Percentiles rank a stretch among this genome's conserved stretches.
Evolutionary conservation across 2,797 vertebrate species (phyloP).

Genomic region (Siniperca undulata): DNA sequence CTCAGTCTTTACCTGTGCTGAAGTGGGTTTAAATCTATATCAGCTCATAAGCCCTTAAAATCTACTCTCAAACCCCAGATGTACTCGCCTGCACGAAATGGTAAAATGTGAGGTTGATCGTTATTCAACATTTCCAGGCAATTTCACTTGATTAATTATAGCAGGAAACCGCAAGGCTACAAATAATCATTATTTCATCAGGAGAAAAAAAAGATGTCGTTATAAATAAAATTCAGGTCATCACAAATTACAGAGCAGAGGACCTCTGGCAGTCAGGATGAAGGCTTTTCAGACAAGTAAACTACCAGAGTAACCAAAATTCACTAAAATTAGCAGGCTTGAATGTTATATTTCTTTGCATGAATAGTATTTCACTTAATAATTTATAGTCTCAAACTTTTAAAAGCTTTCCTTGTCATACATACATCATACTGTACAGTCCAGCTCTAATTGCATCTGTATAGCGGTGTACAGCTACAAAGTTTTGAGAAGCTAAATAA

Average conservation of each 20-base stretch:
- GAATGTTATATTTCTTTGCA: background rate
- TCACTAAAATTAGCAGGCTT: slow-evolving; percentile 5
- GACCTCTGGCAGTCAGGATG: slow-evolving; percentile 30
- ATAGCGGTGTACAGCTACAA: background rate
- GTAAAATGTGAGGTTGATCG: slow-evolving; percentile 41
- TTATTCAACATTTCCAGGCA: slow-evolving; percentile 57
- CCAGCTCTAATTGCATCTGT: background rate
- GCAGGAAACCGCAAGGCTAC: slow-evolving; percentile 46
- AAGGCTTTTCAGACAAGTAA: slow-evolving; percentile 29
- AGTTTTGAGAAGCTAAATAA: background rate
- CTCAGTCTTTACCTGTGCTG: slow-evolving; percentile 41
- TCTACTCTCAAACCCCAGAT: slow-evolving; percentile 33
- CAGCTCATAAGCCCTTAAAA: slow-evolving; percentile 40
- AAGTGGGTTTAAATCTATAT: slow-evolving; percentile 48
- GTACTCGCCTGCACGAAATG: slow-evolving; percentile 12
- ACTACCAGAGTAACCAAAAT: slow-evolving; percentile 19
- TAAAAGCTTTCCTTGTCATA: background rate
- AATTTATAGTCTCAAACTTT: background rate
- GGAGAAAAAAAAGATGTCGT: slow-evolving; percentile 24
- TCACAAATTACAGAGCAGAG: slow-evolving; percentile 36
- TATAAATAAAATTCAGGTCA: slow-evolving; percentile 50
- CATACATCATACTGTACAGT: background rate
- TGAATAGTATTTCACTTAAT: background rate
- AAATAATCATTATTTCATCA: slow-evolving; percentile 63
- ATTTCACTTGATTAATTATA: slow-evolving; percentile 53